Conservation (phyloP, 64 coral and sea anemone genomes). For the Dendrophyllia cribrosa region DNA sequence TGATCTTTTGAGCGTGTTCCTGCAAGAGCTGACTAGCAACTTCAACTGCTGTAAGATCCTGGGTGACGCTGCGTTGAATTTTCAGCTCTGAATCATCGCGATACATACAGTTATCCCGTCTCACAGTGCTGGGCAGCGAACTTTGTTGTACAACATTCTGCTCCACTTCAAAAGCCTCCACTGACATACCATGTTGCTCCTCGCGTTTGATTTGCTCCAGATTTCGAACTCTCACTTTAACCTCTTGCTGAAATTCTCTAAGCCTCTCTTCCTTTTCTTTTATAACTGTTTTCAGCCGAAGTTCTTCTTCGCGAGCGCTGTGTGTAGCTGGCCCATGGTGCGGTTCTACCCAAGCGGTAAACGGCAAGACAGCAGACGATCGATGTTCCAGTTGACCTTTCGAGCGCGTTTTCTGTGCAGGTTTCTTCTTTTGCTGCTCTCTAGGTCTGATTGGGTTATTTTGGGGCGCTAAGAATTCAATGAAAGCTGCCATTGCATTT, state of each 20-base stretch:
- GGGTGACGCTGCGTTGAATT: conserved; percentile 69
- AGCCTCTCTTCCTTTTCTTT: conserved; percentile 80
- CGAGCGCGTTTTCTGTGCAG: conserved; percentile 44
- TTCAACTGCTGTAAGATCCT: conserved; percentile 76
- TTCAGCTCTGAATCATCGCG: conserved; percentile 74
- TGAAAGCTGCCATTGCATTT: conserved; percentile 1
- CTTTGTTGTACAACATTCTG: conserved; percentile 90
- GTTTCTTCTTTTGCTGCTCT: conserved; percentile 10
- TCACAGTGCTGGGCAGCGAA: conserved; percentile 73
- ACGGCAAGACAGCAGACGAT: conserved; percentile 77
- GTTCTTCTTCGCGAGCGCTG: conserved; percentile 74
- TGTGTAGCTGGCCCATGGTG: conserved; percentile 22
- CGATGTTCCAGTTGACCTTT: conserved; percentile 80
- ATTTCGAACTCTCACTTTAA: conserved; percentile 73
- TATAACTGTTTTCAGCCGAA: conserved; percentile 71
- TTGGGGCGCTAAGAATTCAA: background rate
- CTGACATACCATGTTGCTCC: conserved; percentile 76
- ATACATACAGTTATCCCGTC: conserved; percentile 87
- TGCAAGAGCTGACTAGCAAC: conserved; percentile 74
- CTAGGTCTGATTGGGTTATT: background rate
- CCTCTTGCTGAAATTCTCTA: conserved; percentile 83
- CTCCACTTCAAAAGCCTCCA: conserved; percentile 83
- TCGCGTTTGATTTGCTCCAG: conserved; percentile 73
- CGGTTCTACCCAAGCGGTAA: conserved; percentile 92
- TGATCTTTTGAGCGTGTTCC: conserved; percentile 75